Percentiles rank a stretch among this genome's conserved stretches.
Conservation (phyloP, 2,888 invertebrate genomes). For the Drymonia ruficornis region DNA sequence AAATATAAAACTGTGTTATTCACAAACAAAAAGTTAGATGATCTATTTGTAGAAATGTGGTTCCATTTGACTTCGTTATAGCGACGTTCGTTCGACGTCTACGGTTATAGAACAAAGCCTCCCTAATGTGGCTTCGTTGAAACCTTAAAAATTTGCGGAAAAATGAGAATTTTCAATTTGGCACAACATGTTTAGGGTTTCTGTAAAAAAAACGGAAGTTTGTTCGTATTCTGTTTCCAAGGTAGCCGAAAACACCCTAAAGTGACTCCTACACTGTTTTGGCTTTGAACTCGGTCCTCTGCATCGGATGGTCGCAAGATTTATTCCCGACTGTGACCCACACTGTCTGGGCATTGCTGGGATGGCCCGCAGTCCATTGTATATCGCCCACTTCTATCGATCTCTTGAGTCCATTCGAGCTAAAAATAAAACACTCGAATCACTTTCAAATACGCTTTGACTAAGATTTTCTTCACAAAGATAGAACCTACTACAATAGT, state of each 20-base stretch:
- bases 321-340: too few species aligned
- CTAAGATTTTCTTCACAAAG: too few species aligned
- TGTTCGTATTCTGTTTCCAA: too few species aligned
- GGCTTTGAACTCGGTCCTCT: too few species aligned
- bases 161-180: background rate
- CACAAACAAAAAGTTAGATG: background rate
- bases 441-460: conserved; percentile 13
- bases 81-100: background rate
- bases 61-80: background rate
- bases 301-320: too few species aligned
- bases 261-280: too few species aligned
- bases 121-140: conserved; percentile 8
- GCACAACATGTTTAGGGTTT: too few species aligned
- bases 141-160: background rate
- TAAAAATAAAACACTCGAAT: conserved; percentile 1
- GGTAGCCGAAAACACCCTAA: too few species aligned
- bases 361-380: too few species aligned
- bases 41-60: background rate
- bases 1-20: background rate
- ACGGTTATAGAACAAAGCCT: conserved; percentile 47
- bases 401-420: background rate
- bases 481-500: background rate
- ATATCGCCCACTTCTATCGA: background rate
- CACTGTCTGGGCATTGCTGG: too few species aligned
- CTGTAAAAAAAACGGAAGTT: too few species aligned